Conservation (phyloP, 2,113 vertebrate genomes). For the Chlamydotis undulata region DNA sequence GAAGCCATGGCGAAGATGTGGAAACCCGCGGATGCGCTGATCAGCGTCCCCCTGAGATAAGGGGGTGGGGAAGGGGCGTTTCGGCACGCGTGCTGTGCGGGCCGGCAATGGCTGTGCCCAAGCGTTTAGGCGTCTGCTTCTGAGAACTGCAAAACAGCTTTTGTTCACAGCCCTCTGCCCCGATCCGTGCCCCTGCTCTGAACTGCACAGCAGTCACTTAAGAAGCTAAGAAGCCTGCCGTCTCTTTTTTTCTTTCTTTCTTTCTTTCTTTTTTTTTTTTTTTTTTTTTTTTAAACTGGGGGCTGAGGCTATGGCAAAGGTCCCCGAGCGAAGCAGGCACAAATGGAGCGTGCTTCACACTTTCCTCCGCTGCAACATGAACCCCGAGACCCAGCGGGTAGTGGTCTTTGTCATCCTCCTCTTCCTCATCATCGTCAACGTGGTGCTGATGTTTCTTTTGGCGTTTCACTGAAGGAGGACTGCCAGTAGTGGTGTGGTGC, state of each 20-base stretch:
- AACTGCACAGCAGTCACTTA: not conserved
- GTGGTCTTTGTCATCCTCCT: slow-evolving; percentile 96
- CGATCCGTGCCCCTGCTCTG: not conserved
- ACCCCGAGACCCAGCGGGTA: slow-evolving; percentile 90
- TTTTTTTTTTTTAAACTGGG: not conserved
- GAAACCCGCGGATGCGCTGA: not conserved
- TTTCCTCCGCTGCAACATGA: slow-evolving; percentile 93
- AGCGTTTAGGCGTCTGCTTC: not conserved
- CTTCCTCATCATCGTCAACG: slow-evolving; percentile 95
- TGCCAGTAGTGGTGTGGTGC: slow-evolving; percentile 29
- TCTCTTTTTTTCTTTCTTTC: no score
- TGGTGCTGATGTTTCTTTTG: slow-evolving; percentile 95
- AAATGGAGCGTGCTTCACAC: slow-evolving; percentile 81
- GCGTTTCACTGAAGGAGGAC: slow-evolving; percentile 87
- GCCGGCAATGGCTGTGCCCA: not conserved
- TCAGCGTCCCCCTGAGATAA: not conserved
- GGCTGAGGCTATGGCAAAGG: slow-evolving; percentile 77
- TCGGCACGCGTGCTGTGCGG: slow-evolving; percentile 21
- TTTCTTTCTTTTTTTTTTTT: not conserved
- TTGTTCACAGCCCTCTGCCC: not conserved
- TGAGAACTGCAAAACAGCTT: slow-evolving; percentile 7
- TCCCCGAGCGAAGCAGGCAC: slow-evolving; percentile 77
- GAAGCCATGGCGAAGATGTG: not conserved
- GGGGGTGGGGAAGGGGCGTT: not conserved
- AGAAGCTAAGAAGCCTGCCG: not conserved